Evolutionary conservation across 2,888 invertebrate genomes (phyloP), one percentile per base, ranked within the genome.

Genomic region (Smittia aterrima): DNA sequence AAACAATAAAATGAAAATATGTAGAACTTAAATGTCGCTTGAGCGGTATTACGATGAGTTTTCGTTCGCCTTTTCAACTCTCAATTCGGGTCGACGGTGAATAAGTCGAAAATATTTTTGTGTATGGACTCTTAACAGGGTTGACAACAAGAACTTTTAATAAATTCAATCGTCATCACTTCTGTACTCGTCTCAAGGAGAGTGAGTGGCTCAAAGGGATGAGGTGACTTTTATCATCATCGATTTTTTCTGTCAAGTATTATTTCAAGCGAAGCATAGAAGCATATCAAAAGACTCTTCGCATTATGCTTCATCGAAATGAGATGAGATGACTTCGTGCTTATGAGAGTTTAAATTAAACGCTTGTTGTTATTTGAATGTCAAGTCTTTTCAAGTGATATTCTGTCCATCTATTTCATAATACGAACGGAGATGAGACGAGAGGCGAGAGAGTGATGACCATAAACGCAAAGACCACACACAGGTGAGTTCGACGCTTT

Each of bases 361-460:
- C 58, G 18, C 20, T 58, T 22, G 58, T 58, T 58, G 58, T 58
- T 58, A 22, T 18, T 18, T n/a, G 20, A 58, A 58, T 58, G 64
- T 64, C 64, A 25, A 24, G n/a, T 58, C 9, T 27, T 64, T 64
- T 64, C 27, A 64, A 64, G 64, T 64, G 64, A 27, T 64, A 58
- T 64, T 64, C 20, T n/a, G 4, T 58, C 22, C 22, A 22, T 11
- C 58, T 58, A 20, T 58, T 18, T 22, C 58, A 22, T 58, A 58
- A 58, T 22, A 58, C 13, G 18, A 47, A 22, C 18, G 27, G 18
- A 22, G 27, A n/a, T 27, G 64, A 47, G n/a, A 47, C 18, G 24
- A 22, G 58, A 64, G 20, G 22, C 64, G 64, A 24, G 58, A n/a
- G n/a, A 64, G 64, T 22, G 58, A 20, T 13, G 18, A 22, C 64